phyloP scores from a whole-genome alignment of 2,113 vertebrate genomes.

The Cheirogaleus medius region DNA sequence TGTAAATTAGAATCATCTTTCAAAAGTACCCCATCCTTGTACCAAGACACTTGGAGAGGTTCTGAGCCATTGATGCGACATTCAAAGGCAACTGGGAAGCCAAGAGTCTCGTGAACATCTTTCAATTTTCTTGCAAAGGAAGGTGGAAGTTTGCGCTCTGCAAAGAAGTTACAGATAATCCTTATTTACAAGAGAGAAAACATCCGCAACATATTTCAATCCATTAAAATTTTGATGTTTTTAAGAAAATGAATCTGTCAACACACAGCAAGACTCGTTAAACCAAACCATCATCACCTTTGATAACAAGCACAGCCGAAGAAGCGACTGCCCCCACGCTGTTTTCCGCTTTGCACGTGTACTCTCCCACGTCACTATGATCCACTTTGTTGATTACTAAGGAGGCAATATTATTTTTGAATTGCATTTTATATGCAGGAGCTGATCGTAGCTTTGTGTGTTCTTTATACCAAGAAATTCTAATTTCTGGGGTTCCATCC shows the following conservation, averaged over 20 bases:
- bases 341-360: conserved; percentile 97
- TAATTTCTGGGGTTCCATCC: conserved; percentile 95
- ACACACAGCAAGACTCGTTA: background rate
- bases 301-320: conserved; percentile 90
- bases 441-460: conserved; percentile 96
- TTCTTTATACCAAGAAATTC: conserved; percentile 98
- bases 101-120: conserved; percentile 92
- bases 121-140: conserved; percentile 95
- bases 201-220: background rate
- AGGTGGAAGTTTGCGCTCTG: conserved; percentile 96
- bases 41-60: conserved; percentile 95
- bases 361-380: conserved; percentile 93
- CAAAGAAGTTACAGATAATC: conserved; percentile 78
- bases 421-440: conserved; percentile 93
- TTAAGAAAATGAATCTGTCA: conserved; percentile 36
- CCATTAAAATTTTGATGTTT: background rate
- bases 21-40: conserved; percentile 92
- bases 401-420: conserved; percentile 91
- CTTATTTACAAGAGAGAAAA: conserved; percentile 44
- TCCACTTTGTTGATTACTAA: conserved; percentile 92
- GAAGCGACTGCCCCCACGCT: conserved; percentile 91
- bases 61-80: conserved; percentile 96
- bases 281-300: conserved; percentile 88
- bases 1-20: conserved; percentile 86
- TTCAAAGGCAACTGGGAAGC: conserved; percentile 92